Evolutionary conservation across 2,888 invertebrate species (phyloP).

Genomic region (Rutpela maculata): DNA sequence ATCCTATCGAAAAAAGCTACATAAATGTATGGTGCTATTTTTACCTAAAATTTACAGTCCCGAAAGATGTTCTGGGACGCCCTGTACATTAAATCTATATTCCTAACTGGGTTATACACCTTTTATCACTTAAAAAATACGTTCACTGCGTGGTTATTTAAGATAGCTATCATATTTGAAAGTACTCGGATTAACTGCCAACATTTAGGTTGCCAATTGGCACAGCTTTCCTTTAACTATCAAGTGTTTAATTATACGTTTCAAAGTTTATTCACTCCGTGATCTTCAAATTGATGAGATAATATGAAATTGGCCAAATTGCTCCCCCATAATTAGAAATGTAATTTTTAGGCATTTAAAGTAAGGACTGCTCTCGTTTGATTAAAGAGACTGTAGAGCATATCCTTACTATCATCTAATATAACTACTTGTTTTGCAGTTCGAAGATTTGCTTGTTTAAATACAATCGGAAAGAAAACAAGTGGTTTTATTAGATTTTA

Average conservation of each 20-base stretch:
- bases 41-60: no score
- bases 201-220: conserved; percentile 38
- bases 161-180: no score
- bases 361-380: conserved; percentile 41
- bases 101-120: no score
- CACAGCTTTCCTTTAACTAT: conserved; percentile 14
- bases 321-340: conserved; percentile 16
- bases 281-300: background rate
- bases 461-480: conserved; percentile 52
- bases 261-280: background rate
- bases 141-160: no score
- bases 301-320: conserved; percentile 27
- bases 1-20: no score
- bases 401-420: conserved; percentile 58
- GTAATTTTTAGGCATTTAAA: conserved; percentile 32
- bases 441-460: background rate
- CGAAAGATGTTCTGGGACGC: no score
- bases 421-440: conserved; percentile 61
- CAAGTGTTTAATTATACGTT: conserved; percentile 12
- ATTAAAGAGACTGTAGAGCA: background rate
- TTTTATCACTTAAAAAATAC: no score
- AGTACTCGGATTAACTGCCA: conserved; percentile 39
- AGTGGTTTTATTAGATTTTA: conserved; percentile 66
- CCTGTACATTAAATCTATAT: no score
- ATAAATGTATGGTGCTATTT: no score